A percentile compares a stretch with the other conserved stretches of the same genome.
Evolutionary conservation across 2,797 vertebrate species (phyloP).

Genomic region (Otus scops): DNA sequence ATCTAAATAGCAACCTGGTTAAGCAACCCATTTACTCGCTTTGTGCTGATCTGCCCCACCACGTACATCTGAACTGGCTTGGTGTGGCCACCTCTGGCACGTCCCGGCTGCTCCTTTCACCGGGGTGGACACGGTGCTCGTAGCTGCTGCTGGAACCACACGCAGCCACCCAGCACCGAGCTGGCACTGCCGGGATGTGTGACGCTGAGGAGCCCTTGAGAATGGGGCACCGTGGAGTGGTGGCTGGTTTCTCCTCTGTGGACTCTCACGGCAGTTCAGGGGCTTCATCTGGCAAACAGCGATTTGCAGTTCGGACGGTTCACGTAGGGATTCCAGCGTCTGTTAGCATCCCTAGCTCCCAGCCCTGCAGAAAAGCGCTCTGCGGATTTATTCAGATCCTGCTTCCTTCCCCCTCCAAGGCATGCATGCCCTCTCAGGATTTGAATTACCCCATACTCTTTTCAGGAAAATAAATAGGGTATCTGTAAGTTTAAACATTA

Average conservation of each 20-base stretch:
- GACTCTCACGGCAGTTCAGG: fast-evolving
- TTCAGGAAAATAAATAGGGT: neutral
- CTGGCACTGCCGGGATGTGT: fast-evolving
- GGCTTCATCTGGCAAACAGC: fast-evolving
- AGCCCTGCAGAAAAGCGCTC: neutral
- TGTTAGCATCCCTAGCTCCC: fast-evolving
- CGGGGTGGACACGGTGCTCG: fast-evolving
- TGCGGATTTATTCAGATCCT: fast-evolving
- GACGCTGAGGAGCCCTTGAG: neutral
- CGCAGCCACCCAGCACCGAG: neutral
- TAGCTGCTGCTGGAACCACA: neutral
- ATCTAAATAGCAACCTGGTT: neutral
- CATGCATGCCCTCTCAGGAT: neutral
- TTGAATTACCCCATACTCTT: neutral
- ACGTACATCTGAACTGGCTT: fast-evolving
- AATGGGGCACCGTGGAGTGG: fast-evolving
- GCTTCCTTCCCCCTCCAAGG: neutral
- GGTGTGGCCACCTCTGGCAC: neutral
- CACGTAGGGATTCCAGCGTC: fast-evolving
- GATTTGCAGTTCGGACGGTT: fast-evolving
- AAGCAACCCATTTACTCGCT: neutral
- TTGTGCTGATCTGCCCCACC: neutral
- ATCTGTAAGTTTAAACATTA: constrained; percentile 35
- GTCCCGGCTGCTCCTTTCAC: neutral
- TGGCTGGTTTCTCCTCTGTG: fast-evolving